Base-by-base conservation (phyloP, 2,888 invertebrate species). In the Tortrix viridana region DNA sequence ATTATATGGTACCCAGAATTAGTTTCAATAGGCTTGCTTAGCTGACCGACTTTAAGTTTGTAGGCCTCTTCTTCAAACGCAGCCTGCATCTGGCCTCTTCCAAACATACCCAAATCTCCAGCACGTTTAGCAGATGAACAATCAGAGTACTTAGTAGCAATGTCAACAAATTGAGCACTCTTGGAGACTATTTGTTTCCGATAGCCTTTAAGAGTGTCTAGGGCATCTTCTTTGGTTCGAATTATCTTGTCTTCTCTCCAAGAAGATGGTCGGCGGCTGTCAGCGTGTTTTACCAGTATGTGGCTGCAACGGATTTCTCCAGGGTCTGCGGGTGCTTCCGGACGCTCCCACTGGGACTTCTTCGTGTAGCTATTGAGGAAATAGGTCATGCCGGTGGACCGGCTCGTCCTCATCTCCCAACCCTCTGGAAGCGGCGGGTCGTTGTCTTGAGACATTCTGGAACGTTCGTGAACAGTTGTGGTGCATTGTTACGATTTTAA, bases 1-100 rank as follows among this genome's bases (percentile, higher is more conserved):
- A 99, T 99, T 75, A 99, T 96, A 88, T 99, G 99, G 71, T 98
- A 95, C 60, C 99, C 99, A 14, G 99, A 99, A 81, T 99, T 99
- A 18, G 99, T 98, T 73, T 96, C 96, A 3, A 99, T 96, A 0
- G 97, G 96, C 67, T 96, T 96, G 69, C 98, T 98, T 66, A 99
- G 90, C 85, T 99, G 97, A 7, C 98, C 98, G 26, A 99, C 95
- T 90, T 98, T 96, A 49, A 99, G 91, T 56, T 95, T 95, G 85
- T 98, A 99, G 0, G 98, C 96, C 48, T 98, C 99, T 71, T 99
- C 98, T 87, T 99, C 99, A 85, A 99, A 99, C 0, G 99, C 96
- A 70, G 96, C 96, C 86, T 99, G 99, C 99, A 99, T 99, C 68
- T 98, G 96, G 3, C 98, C 94, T 69, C 96, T 94, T 9, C 96